Evolutionary conservation across 2,113 vertebrate genomes (phyloP).

Genomic region (Sinocyclocheilus rhinocerous): DNA sequence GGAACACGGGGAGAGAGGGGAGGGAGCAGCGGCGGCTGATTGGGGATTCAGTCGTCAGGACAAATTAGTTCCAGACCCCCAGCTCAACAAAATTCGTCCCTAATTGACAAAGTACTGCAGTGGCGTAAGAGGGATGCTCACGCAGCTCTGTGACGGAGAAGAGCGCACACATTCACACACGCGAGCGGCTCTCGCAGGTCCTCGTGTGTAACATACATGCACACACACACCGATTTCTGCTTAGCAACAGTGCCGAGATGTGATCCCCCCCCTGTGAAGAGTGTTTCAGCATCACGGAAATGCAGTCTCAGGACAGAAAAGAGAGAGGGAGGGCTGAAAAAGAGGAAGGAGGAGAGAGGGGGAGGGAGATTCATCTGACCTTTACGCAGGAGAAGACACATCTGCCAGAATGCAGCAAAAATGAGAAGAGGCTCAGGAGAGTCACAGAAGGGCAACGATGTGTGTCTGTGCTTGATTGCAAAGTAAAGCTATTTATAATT

Average conservation of each 20-base stretch:
- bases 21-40: conserved; percentile 47
- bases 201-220: not conserved
- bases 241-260: conserved; percentile 52
- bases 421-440: not conserved
- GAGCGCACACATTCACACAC: not conserved
- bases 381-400: conserved; percentile 41
- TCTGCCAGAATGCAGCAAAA: conserved; percentile 40
- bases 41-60: conserved; percentile 60
- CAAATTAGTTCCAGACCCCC: conserved; percentile 63
- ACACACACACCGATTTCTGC: conserved; percentile 42
- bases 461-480: not conserved
- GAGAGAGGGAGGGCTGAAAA: not conserved
- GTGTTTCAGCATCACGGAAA: conserved; percentile 36
- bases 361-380: conserved; percentile 45
- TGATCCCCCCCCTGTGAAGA: conserved; percentile 30
- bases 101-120: conserved; percentile 44
- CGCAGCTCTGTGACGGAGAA: not conserved
- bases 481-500: not conserved
- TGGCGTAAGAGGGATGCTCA: conserved; percentile 25
- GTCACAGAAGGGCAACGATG: not conserved
- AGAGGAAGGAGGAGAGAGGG: conserved; percentile 9
- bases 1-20: not conserved
- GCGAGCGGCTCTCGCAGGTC: not conserved
- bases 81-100: conserved; percentile 45
- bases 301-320: conserved; percentile 29